A percentile compares a stretch with the other conserved stretches of the same genome.
These are phyloP conservation scores for Callopanchax toddi DNA, from an alignment of 2,113 vertebrate genomes.

Conservation along the genomic window DNA sequence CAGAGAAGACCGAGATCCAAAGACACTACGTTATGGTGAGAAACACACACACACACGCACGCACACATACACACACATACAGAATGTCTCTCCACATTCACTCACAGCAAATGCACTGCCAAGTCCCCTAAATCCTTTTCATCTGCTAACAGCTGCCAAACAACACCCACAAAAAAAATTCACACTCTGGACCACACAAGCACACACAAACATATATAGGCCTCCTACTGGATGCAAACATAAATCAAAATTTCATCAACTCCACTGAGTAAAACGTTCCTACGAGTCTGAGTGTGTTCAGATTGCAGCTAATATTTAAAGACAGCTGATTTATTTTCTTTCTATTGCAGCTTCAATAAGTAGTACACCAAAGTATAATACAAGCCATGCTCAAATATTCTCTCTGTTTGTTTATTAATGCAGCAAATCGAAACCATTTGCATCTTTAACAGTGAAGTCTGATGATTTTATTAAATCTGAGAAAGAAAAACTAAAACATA, in stretches of 20 bases:
- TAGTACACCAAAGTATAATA: no score
- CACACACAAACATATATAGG: conserved; percentile 14
- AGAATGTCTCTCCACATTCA: conserved; percentile 26
- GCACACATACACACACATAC: conserved; percentile 16
- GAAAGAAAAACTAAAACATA: background rate
- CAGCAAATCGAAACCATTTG: background rate
- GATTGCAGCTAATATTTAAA: background rate
- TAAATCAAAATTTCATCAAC: conserved; percentile 19
- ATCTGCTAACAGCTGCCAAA: conserved; percentile 74
- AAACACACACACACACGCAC: conserved; percentile 22
- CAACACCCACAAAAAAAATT: conserved; percentile 58
- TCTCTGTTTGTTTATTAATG: no score
- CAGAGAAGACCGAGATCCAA: conserved; percentile 94
- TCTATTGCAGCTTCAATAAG: no score
- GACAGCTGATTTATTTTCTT: no score
- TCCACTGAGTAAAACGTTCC: background rate
- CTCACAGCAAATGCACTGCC: conserved; percentile 53
- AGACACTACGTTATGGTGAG: conserved; percentile 96
- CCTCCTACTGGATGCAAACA: conserved; percentile 35
- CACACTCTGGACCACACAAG: conserved; percentile 52
- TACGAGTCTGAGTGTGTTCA: background rate
- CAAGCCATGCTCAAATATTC: no score
- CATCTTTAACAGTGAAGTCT: background rate
- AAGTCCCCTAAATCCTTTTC: conserved; percentile 70
- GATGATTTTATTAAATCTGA: background rate